Percentiles rank a stretch among this genome's conserved stretches.
These are phyloP conservation scores for Ligdia adustata DNA, from an alignment of 2,888 invertebrate species.

Conservation along the genomic window DNA sequence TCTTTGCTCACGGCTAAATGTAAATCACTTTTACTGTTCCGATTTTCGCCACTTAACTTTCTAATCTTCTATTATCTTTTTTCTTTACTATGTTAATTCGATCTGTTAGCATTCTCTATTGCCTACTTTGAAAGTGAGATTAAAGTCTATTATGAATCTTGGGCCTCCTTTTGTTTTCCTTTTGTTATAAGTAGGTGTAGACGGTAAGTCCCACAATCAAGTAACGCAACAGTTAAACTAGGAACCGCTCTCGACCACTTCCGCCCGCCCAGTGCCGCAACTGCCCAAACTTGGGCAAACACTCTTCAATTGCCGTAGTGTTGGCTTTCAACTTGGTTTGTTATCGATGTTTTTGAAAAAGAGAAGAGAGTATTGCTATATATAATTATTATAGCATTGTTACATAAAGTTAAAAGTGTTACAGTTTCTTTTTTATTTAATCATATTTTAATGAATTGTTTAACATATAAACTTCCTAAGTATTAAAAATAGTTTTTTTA, in stretches of 20 bases:
- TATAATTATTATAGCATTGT: too few relatives aligned
- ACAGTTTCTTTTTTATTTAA: not conserved
- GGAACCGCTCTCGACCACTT: slow-evolving; percentile 74
- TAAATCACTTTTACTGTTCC: slow-evolving; percentile 81
- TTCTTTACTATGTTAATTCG: slow-evolving; percentile 56
- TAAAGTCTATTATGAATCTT: slow-evolving; percentile 2
- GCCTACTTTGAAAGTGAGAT: slow-evolving; percentile 21
- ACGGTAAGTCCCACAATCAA: slow-evolving; percentile 62
- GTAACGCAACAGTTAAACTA: slow-evolving; percentile 79
- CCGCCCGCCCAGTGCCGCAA: slow-evolving; percentile 65
- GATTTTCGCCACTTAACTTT: slow-evolving; percentile 69
- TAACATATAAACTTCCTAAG: too few relatives aligned
- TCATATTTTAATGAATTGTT: not conserved
- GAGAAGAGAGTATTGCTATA: too few relatives aligned
- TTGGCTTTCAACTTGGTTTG: slow-evolving; percentile 33
- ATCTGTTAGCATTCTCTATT: slow-evolving; percentile 36
- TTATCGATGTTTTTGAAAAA: slow-evolving; percentile 27
- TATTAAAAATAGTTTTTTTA: too few relatives aligned
- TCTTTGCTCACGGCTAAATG: slow-evolving; percentile 76
- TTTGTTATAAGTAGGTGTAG: slow-evolving; percentile 38
- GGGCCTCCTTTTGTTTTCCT: not conserved
- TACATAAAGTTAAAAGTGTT: too few relatives aligned
- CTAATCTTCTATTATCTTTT: slow-evolving; percentile 62
- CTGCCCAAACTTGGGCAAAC: slow-evolving; percentile 78
- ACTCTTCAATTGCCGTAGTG: slow-evolving; percentile 74